These are phyloP conservation scores for Acrocephalus scirpaceus DNA, from an alignment of 2,797 vertebrate genomes.

Conservation along the genomic window DNA sequence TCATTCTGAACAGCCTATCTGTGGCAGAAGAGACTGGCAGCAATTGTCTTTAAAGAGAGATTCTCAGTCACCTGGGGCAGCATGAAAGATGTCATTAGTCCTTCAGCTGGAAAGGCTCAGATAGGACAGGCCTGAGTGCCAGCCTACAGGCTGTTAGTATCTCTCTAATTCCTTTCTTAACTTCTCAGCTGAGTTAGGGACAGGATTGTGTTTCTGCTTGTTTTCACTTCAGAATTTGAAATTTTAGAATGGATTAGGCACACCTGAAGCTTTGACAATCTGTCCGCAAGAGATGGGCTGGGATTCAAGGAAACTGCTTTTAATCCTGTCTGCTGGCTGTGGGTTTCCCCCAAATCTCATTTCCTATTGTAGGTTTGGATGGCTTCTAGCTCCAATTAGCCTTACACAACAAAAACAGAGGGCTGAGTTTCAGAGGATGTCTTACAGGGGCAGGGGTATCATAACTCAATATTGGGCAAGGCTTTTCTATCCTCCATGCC, in stretches of 20 bases:
- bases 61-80: background rate
- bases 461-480: background rate
- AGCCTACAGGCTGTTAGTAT: background rate
- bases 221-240: background rate
- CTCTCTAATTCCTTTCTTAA: background rate
- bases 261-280: background rate
- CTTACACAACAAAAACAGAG: background rate
- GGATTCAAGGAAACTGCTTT: background rate
- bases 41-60: background rate
- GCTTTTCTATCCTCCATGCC: background rate
- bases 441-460: background rate
- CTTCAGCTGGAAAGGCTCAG: background rate
- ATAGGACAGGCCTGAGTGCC: background rate
- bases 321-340: conserved; percentile 13
- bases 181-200: background rate
- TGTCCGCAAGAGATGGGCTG: background rate
- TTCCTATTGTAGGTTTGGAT: background rate
- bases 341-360: background rate
- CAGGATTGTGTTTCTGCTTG: background rate
- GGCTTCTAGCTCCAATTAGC: background rate
- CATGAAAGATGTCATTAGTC: background rate
- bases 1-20: background rate
- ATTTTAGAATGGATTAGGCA: background rate
- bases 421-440: background rate
- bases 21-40: background rate